phyloP scores from a whole-genome alignment of 1,140 invertebrate species.

The Drosophila watanabei region DNA sequence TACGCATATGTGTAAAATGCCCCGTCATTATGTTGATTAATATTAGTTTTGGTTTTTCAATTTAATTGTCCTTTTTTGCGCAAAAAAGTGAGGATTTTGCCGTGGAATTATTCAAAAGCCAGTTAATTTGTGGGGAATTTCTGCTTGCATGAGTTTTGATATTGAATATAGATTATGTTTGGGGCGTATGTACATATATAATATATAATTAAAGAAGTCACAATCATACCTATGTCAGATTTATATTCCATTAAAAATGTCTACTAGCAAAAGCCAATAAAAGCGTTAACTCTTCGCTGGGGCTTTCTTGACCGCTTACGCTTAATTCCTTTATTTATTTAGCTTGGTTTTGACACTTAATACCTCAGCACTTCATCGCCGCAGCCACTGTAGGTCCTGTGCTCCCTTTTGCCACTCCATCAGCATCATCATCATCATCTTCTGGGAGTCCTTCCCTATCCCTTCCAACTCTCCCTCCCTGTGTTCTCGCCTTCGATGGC shows the following conservation, averaged over 20 bases:
- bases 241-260: slow-evolving; percentile 9
- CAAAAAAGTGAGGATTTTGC: neutral
- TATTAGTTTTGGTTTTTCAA: slow-evolving; percentile 21
- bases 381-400: neutral
- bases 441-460: slow-evolving; percentile 16
- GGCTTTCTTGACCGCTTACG: slow-evolving; percentile 26
- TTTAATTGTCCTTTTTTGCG: slow-evolving; percentile 29
- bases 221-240: neutral
- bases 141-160: neutral
- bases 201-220: too few relatives aligned
- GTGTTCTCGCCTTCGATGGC: slow-evolving; percentile 8
- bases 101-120: neutral
- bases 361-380: slow-evolving; percentile 42
- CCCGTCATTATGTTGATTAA: slow-evolving; percentile 27
- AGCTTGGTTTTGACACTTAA: slow-evolving; percentile 65
- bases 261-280: slow-evolving; percentile 19
- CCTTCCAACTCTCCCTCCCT: neutral
- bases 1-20: slow-evolving; percentile 31
- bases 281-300: slow-evolving; percentile 15
- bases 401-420: slow-evolving; percentile 10
- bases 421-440: slow-evolving; percentile 1
- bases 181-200: neutral
- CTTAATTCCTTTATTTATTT: slow-evolving; percentile 67
- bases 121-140: slow-evolving; percentile 13
- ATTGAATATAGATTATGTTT: neutral